These are phyloP conservation scores for Metacarcinus magister DNA, from an alignment of 2,888 invertebrate genomes.

Conservation along the genomic window DNA sequence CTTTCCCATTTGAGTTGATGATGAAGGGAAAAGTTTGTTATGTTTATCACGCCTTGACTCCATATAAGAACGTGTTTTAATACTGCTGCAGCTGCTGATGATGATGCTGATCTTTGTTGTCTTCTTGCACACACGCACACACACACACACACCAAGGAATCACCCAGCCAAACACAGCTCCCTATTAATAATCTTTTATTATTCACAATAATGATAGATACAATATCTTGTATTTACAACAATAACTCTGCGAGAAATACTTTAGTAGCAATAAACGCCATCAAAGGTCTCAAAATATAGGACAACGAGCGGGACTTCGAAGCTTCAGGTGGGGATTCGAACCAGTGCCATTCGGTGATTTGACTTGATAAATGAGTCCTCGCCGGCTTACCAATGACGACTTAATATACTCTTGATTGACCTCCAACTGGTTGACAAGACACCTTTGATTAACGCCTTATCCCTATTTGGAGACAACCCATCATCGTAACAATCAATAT, in stretches of 20 bases:
- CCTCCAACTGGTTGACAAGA: not conserved
- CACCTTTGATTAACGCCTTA: not conserved
- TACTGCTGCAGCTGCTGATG: not conserved
- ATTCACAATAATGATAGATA: slow-evolving; percentile 78
- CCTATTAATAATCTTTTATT: slow-evolving; percentile 71
- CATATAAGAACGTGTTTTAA: not conserved
- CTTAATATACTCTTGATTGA: not conserved
- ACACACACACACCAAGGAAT: not conserved
- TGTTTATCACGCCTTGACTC: not conserved
- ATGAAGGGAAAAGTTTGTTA: not conserved
- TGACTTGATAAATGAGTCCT: not conserved
- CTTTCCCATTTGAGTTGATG: not conserved
- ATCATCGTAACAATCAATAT: slow-evolving; percentile 32
- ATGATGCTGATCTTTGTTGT: not conserved
- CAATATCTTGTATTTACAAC: slow-evolving; percentile 73
- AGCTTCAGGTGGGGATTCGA: slow-evolving; percentile 50
- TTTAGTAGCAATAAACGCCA: slow-evolving; percentile 62
- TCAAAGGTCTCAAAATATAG: slow-evolving; percentile 68
- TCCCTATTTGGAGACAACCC: not conserved
- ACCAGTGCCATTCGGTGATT: not conserved
- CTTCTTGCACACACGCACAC: not conserved
- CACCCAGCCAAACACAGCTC: slow-evolving; percentile 32
- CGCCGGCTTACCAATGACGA: not conserved
- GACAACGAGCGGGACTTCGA: slow-evolving; percentile 54
- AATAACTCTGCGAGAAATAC: slow-evolving; percentile 69